Conservation (phyloP, 2,113 vertebrate species). For the Odontophorus gujanensis region DNA sequence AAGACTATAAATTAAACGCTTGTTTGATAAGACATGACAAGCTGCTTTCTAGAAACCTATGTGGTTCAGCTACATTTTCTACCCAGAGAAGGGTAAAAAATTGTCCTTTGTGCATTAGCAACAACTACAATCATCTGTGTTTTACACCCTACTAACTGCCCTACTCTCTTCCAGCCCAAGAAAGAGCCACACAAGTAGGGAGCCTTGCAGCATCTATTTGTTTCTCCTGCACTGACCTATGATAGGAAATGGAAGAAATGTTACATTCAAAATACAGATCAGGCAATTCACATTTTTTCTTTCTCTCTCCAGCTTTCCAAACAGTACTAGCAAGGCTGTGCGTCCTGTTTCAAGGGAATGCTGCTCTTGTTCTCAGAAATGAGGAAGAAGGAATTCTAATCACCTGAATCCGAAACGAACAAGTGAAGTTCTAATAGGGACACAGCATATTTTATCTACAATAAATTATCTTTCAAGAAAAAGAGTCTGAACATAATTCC, state of each 20-base stretch:
- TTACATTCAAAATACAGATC: not conserved
- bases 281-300: not conserved
- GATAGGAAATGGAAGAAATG: not conserved
- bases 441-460: constrained; percentile 39
- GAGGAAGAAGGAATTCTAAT: not conserved
- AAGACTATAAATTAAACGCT: not conserved
- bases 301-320: not conserved
- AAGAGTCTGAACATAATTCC: not conserved
- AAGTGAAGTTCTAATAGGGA: not conserved
- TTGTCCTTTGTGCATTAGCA: not conserved
- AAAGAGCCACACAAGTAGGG: not conserved
- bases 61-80: not conserved
- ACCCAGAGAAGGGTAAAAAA: not conserved
- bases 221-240: not conserved
- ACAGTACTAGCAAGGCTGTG: not conserved
- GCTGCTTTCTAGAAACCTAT: not conserved
- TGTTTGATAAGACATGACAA: not conserved
- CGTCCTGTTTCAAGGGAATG: not conserved
- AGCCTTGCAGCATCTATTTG: not conserved
- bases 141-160: not conserved
- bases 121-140: not conserved
- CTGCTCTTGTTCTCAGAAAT: not conserved
- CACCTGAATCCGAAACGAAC: not conserved
- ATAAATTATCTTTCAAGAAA: constrained; percentile 18
- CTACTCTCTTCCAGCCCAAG: not conserved